Conservation (phyloP, 2,113 vertebrate species). For the Oryzias javanicus region DNA sequence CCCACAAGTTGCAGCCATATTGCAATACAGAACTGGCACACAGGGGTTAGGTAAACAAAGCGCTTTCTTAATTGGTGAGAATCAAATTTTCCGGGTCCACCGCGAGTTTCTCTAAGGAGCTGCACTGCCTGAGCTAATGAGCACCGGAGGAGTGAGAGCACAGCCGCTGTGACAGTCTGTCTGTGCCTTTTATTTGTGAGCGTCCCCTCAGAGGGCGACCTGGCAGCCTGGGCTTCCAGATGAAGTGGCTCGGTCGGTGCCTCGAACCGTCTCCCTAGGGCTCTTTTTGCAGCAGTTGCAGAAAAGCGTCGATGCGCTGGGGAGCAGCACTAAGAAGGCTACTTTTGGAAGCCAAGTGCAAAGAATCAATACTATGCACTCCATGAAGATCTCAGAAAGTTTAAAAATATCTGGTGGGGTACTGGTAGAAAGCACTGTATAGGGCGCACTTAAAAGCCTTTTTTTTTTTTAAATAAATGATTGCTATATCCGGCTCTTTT, state of each 20-base stretch:
- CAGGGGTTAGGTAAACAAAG: conserved; percentile 54
- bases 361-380: background rate
- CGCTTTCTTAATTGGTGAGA: conserved; percentile 57
- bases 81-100: conserved; percentile 51
- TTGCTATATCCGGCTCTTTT: no score
- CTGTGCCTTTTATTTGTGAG: conserved; percentile 61
- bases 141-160: conserved; percentile 48
- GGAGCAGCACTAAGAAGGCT: conserved; percentile 22
- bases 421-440: no score
- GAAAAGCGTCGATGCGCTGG: conserved; percentile 59
- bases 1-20: conserved; percentile 27
- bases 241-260: conserved; percentile 43
- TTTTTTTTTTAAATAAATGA: no score
- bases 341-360: background rate
- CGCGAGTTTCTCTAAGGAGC: conserved; percentile 40
- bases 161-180: conserved; percentile 46
- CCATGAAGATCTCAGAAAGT: no score
- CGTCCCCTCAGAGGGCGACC: conserved; percentile 46
- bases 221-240: conserved; percentile 16
- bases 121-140: conserved; percentile 59
- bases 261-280: conserved; percentile 17
- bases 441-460: no score
- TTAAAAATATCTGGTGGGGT: no score
- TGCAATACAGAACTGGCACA: conserved; percentile 12
- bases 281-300: conserved; percentile 37